phyloP scores from a whole-genome alignment of 2,797 vertebrate species.

The Dryobates pubescens region DNA sequence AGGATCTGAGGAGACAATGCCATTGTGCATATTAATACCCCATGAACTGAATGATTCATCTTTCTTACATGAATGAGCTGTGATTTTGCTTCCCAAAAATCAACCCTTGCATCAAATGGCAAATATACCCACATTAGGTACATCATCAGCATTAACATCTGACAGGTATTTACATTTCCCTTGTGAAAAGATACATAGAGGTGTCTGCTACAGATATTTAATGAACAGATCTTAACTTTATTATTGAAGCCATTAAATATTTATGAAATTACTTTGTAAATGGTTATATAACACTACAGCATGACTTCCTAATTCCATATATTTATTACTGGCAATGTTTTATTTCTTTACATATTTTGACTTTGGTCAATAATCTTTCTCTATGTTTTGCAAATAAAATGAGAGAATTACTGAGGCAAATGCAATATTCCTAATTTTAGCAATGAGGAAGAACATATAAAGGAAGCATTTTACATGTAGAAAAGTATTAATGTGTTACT shows the following conservation, averaged over 20 bases:
- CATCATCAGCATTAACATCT: neutral
- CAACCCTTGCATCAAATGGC: neutral
- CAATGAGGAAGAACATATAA: neutral
- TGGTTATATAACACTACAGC: neutral
- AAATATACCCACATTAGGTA: neutral
- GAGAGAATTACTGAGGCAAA: neutral
- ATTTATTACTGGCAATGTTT: neutral
- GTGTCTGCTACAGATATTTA: neutral
- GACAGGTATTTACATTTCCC: neutral
- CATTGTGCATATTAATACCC: neutral
- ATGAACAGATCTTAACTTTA: neutral
- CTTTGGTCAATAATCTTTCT: neutral
- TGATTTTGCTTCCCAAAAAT: neutral
- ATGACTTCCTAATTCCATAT: neutral
- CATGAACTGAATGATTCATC: neutral
- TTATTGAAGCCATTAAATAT: neutral
- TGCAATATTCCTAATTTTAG: neutral
- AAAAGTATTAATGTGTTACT: neutral
- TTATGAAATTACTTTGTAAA: neutral
- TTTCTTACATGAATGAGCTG: neutral
- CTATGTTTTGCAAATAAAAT: neutral
- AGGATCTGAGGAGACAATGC: slow-evolving; percentile 83
- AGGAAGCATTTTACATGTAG: neutral
- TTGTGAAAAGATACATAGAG: neutral
- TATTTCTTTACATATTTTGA: neutral